Base-by-base conservation (phyloP, 2,113 vertebrate species). In the Cynopterus brachyotis region DNA sequence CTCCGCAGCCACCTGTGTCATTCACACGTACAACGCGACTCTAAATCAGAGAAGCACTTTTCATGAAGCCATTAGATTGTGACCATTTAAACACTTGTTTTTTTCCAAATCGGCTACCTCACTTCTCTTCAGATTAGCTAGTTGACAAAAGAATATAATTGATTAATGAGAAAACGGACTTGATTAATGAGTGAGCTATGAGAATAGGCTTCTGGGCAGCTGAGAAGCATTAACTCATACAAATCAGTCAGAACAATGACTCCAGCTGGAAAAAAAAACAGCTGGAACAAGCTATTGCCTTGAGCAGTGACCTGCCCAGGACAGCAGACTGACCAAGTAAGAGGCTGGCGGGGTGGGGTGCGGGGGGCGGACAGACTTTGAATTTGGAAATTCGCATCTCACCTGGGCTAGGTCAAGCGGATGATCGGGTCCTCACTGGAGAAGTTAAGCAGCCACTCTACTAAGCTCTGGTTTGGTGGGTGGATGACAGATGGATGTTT, bases 111-210 rank as follows among this genome's bases (percentile, higher is more conserved):
- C 57, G 40, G 47, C 66, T 37, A 96, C 45, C 50, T 32, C 55
- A 9, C 84, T 81, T 92, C 92, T 86, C 69, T 78, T 59, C 53
- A 40, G 78, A 94, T 98, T 88, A 93, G 37, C 73, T 97, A 19
- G 72, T 97, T 94, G 87, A 93, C n/a, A 35, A 90, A 69, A 82
- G 81, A 82, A 91, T 81, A 45, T 47, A 94, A 96, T 59, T 95
- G 93, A 96, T 96, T 50, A 92, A 70, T 66, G 95, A 90, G 75
- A 93, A 90, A 90, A 88, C 62, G 92, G 89, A 19, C 60, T 76
- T 93, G 85, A 60, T 84, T 98, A 79, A 97, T 57, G 96, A 96
- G 81, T 40, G 37, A 69, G 79, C 62, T 66, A 75, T 75, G 60
- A 30, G 91, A 86, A 70, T 84, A 64, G 96, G 57, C 64, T 97